Base-by-base conservation (phyloP, 2,113 vertebrate species). In the Vidua macroura region DNA sequence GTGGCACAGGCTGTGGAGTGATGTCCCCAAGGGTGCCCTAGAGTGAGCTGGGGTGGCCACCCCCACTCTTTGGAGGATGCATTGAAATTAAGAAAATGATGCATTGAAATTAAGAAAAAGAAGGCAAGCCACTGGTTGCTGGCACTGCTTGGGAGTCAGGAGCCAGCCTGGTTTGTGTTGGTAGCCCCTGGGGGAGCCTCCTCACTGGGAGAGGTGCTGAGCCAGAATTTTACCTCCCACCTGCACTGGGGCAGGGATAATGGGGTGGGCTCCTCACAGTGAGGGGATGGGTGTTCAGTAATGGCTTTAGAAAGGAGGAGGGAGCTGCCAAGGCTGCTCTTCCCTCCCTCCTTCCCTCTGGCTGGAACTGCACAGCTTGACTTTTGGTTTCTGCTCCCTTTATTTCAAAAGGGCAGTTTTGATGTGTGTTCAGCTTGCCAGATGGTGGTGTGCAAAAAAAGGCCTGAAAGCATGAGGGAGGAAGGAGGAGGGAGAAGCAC, bases 151-250 rank as follows among this genome's bases (percentile, higher is more conserved):
- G 72, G 68, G 52, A 30, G 60, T 23, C 0, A 0, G 44, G 56
- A 70, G 28, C 37, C 67, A 48, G 69, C 55, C 51, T 53, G 68
- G 41, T 27, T 46, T 79, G 66, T 0, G 1, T 43, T 48, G 33
- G 82, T 1, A 3, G 59, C 35, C 25, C 62, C n/a, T 0, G 0
- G 37, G 41, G 76, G 51, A 69, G 27, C 4, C 1, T 70, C 1
- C 0, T 31, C 20, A 1, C 27, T 2, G 2, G 18, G 22, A 1
- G 21, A 81, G 60, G 10, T 37, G 37, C 90, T 39, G 76, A 62
- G 56, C 48, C 1, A 21, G 82, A n/a, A 48, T 90, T 84, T 16
- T 1, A 4, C 19, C 31, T 91, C 69, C 46, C 37, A 44, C 46
- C 43, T 48, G 27, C 33, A 8, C 58, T 20, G 31, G 77, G 66